A percentile compares a stretch with the other conserved stretches of the same genome.
Evolutionary conservation across 2,113 vertebrate genomes (phyloP).

Genomic region (Protobothrops mucrosquamatus): DNA sequence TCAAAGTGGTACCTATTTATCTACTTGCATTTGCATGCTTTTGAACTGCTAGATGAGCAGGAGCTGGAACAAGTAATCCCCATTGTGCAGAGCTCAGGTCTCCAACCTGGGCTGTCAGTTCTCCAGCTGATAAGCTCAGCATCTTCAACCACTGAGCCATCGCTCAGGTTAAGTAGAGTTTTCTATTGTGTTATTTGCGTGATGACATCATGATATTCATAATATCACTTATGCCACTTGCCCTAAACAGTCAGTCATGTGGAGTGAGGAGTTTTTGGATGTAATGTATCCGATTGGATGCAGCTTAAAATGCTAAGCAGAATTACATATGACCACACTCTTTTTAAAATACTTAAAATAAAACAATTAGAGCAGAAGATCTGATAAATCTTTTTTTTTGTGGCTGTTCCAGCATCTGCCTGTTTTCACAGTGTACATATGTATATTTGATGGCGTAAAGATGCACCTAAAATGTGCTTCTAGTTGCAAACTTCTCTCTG

Average conservation of each 20-base stretch:
- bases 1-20: not conserved
- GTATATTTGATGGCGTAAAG: not conserved
- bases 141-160: not conserved
- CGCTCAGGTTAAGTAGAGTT: not conserved
- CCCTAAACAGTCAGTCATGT: not conserved
- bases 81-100: accelerated
- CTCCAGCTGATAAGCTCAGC: not conserved
- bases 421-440: not conserved
- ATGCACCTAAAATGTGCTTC: not conserved
- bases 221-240: not conserved
- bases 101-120: not conserved
- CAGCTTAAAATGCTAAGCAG: not conserved
- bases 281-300: not conserved
- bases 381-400: not conserved
- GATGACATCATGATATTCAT: not conserved
- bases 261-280: not conserved
- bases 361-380: not conserved
- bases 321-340: not conserved
- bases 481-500: not conserved
- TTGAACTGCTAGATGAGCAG: not conserved
- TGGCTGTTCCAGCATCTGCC: not conserved
- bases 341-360: not conserved
- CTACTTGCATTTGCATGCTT: not conserved
- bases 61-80: not conserved
- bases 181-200: not conserved